Percentiles rank a stretch among this genome's conserved stretches.
Conservation (phyloP, 2,113 vertebrate genomes). For the Eleginops maclovinus region DNA sequence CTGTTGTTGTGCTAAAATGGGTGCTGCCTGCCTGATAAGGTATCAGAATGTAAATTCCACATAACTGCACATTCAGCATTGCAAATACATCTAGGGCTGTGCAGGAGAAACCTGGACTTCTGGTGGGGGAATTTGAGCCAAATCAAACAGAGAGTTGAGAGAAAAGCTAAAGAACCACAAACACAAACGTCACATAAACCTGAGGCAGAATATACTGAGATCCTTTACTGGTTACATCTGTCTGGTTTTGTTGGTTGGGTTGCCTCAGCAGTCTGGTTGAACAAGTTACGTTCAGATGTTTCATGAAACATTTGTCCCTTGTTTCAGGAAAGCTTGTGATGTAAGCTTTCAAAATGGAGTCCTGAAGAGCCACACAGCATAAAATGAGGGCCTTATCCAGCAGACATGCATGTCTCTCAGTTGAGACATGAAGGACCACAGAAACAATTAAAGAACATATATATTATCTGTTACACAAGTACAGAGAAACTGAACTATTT, state of each 20-base stretch:
- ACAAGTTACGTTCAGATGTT: conserved; percentile 34
- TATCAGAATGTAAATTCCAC: conserved; percentile 1
- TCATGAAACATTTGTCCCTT: not conserved
- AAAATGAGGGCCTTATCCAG: not conserved
- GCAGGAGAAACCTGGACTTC: not conserved
- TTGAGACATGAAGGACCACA: not conserved
- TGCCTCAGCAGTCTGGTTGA: conserved; percentile 33
- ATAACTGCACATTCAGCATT: not conserved
- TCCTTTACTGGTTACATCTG: not conserved
- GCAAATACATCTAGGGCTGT: not conserved
- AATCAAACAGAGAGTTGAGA: not conserved
- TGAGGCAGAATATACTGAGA: not conserved
- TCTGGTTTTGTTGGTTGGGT: conserved; percentile 33
- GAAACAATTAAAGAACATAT: not conserved
- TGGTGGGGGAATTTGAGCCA: not conserved
- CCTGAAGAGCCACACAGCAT: not conserved
- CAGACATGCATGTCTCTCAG: not conserved
- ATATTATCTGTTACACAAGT: not conserved
- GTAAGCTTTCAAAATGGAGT: conserved; percentile 15
- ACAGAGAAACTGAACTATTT: not conserved
- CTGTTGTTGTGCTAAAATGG: conserved; percentile 33
- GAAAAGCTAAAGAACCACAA: not conserved
- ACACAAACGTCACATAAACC: conserved; percentile 1
- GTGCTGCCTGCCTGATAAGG: conserved; percentile 17
- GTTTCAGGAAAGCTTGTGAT: not conserved